Conservation (phyloP, 2,888 invertebrate species). For the Calameuta pallipes region DNA sequence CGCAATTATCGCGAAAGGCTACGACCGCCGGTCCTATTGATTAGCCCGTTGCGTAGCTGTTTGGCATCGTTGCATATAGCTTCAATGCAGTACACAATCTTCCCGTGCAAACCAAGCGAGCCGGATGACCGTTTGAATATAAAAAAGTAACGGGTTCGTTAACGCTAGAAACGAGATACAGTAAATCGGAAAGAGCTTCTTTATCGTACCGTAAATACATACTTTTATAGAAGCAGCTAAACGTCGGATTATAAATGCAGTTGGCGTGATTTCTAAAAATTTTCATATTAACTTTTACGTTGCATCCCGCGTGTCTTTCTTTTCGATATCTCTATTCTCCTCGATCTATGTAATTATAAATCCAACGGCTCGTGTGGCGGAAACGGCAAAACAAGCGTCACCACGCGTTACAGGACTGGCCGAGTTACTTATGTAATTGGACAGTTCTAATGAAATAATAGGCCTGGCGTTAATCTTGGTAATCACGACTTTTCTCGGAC, state of each 20-base stretch:
- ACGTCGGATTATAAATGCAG: not conserved
- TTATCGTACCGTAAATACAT: not conserved
- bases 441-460: slow-evolving; percentile 23
- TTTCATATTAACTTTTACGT: not conserved
- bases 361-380: not conserved
- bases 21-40: not conserved
- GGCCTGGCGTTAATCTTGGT: not conserved
- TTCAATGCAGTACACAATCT: not conserved
- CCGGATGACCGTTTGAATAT: not conserved
- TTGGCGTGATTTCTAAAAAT: not conserved
- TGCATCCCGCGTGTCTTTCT: not conserved
- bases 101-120: not conserved
- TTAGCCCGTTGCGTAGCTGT: not conserved
- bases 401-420: not conserved
- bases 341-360: not conserved
- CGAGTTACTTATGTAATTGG: slow-evolving; percentile 21
- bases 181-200: not conserved
- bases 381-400: slow-evolving; percentile 4
- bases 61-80: not conserved
- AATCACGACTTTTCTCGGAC: not conserved
- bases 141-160: not conserved
- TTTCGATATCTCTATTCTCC: not conserved
- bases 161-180: not conserved
- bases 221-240: not conserved
- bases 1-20: not conserved